These are phyloP conservation scores for Leptodirus hochenwartii DNA, from an alignment of 2,888 invertebrate genomes.

Conservation along the genomic window DNA sequence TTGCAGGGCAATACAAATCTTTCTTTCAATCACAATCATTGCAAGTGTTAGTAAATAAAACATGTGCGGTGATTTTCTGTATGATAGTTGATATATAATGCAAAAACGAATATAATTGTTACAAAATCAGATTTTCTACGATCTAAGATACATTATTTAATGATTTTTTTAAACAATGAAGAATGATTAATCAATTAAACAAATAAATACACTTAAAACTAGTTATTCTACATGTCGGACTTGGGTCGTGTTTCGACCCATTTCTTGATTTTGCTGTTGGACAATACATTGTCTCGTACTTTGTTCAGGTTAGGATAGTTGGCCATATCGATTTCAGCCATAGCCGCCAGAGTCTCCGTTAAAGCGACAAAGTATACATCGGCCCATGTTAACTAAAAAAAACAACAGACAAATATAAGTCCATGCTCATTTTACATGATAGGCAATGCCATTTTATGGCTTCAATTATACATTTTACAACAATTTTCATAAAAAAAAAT, in stretches of 20 bases:
- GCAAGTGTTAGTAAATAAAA: too few relatives aligned
- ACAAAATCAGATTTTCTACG: too few relatives aligned
- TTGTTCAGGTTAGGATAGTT: constrained; percentile 35
- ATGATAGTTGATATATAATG: too few relatives aligned
- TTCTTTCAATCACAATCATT: too few relatives aligned
- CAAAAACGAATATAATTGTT: too few relatives aligned
- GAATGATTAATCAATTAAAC: too few relatives aligned
- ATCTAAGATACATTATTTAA: too few relatives aligned
- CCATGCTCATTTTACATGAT: not conserved
- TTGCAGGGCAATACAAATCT: too few relatives aligned
- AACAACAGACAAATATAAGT: not conserved
- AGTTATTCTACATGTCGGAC: too few relatives aligned
- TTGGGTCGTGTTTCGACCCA: constrained; percentile 41
- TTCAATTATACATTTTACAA: not conserved
- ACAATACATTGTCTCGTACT: constrained; percentile 32
- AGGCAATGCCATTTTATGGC: not conserved
- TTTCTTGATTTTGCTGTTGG: constrained; percentile 36
- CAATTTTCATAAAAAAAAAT: not conserved
- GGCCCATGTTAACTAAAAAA: constrained; percentile 38
- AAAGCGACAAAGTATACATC: constrained; percentile 38
- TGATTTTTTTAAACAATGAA: too few relatives aligned
- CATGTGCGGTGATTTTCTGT: too few relatives aligned
- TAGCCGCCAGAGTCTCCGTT: constrained; percentile 35
- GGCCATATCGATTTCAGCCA: constrained; percentile 34
- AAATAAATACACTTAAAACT: constrained; percentile 7